phyloP scores from a whole-genome alignment of 2,113 vertebrate genomes.

The Hypanus sabinus region DNA sequence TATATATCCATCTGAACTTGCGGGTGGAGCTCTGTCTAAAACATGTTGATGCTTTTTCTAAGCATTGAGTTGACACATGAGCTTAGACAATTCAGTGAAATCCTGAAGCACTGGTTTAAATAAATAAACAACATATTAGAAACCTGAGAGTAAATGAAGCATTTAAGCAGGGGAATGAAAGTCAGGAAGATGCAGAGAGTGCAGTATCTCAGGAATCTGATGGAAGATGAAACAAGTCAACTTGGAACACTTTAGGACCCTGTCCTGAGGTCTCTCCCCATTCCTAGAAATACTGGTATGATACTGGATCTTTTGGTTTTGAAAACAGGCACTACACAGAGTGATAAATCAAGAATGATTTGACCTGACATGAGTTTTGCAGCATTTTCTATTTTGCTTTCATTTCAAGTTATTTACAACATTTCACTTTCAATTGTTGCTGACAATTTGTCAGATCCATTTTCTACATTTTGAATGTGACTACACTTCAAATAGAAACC shows the following conservation, averaged over 20 bases:
- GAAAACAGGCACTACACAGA: too few species aligned
- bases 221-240: neutral
- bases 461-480: neutral
- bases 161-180: neutral
- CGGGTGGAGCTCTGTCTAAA: neutral
- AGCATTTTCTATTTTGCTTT: too few species aligned
- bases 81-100: neutral
- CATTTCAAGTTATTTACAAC: too few species aligned
- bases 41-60: too few species aligned
- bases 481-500: neutral
- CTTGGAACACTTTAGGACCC: neutral
- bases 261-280: too few species aligned
- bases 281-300: too few species aligned
- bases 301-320: too few species aligned
- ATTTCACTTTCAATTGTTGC: neutral
- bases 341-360: too few species aligned
- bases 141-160: neutral
- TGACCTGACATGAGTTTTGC: too few species aligned
- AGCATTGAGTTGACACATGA: neutral
- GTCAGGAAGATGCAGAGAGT: neutral
- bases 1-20: neutral
- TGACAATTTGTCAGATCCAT: neutral
- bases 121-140: neutral
- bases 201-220: neutral
- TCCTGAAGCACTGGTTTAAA: neutral